Evolutionary conservation across 2,797 vertebrate genomes (phyloP).

Genomic region (Amblyopsis hoosieri): DNA sequence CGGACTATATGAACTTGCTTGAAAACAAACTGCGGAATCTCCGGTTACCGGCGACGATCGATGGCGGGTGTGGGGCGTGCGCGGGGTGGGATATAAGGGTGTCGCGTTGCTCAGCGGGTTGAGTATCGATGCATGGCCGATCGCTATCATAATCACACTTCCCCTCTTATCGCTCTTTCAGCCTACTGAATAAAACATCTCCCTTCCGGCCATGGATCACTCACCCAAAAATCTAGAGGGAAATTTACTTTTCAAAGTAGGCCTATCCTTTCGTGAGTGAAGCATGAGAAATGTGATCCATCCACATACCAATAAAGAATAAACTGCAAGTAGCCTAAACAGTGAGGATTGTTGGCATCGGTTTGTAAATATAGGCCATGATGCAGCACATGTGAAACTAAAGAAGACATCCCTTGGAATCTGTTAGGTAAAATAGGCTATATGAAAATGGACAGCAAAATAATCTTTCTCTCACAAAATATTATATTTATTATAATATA

Average conservation of each 20-base stretch:
- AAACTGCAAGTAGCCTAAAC: neutral
- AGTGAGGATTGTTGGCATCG: too few relatives aligned
- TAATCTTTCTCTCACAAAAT: too few relatives aligned
- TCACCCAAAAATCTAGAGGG: slow-evolving; percentile 53
- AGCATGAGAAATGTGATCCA: slow-evolving; percentile 39
- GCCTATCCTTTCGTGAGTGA: slow-evolving; percentile 41
- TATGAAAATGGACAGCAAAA: too few relatives aligned
- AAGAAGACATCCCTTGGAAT: too few relatives aligned
- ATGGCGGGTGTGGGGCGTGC: slow-evolving; percentile 52
- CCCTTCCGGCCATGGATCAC: slow-evolving; percentile 70
- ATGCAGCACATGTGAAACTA: too few relatives aligned
- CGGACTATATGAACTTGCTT: slow-evolving; percentile 62
- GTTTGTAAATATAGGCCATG: neutral
- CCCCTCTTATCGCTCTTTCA: slow-evolving; percentile 73
- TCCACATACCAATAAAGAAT: slow-evolving; percentile 14
- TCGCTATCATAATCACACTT: slow-evolving; percentile 84
- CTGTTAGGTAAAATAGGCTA: too few relatives aligned
- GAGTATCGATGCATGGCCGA: slow-evolving; percentile 74
- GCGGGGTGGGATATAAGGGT: slow-evolving; percentile 50
- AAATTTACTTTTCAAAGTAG: slow-evolving; percentile 44
- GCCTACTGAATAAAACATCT: slow-evolving; percentile 83
- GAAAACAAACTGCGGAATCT: slow-evolving; percentile 75
- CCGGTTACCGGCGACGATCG: slow-evolving; percentile 68
- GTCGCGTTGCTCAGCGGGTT: slow-evolving; percentile 69
- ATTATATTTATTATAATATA: too few relatives aligned